Percentiles rank a stretch among this genome's conserved stretches.
Evolutionary conservation across 2,797 vertebrate genomes (phyloP).

Genomic region (Otus scops): DNA sequence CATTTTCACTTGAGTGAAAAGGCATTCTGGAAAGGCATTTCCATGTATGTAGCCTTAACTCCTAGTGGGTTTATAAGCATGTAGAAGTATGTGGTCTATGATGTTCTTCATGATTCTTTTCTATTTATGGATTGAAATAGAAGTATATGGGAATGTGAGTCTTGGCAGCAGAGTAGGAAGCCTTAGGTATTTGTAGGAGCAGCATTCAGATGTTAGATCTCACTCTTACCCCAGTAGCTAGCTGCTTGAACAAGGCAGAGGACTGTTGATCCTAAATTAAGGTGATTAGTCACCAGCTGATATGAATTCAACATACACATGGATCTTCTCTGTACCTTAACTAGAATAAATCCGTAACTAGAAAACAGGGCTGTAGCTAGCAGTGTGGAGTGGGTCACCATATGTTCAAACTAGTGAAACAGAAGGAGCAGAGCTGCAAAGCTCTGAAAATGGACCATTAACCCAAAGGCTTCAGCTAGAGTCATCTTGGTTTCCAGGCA

Average conservation of each 20-base stretch:
- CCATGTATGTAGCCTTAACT: neutral
- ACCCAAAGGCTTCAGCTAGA: neutral
- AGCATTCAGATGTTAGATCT: neutral
- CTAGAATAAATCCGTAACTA: neutral
- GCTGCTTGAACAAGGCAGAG: neutral
- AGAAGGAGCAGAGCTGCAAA: neutral
- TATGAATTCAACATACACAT: neutral
- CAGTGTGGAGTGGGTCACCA: neutral
- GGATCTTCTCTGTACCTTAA: neutral
- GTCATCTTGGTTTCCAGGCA: neutral
- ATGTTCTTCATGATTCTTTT: neutral
- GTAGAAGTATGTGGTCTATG: neutral
- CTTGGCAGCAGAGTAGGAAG: neutral
- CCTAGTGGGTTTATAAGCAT: neutral
- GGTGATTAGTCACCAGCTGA: neutral
- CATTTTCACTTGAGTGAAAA: neutral
- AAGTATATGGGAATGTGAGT: neutral
- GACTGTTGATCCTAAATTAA: neutral
- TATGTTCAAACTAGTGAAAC: conserved; percentile 15
- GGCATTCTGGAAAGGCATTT: neutral
- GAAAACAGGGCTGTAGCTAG: neutral
- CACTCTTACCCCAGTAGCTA: neutral
- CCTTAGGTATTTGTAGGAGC: neutral
- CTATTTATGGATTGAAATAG: neutral
- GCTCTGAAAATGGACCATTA: neutral